phyloP scores from a whole-genome alignment of 2,113 vertebrate genomes.

The Odontophorus gujanensis region DNA sequence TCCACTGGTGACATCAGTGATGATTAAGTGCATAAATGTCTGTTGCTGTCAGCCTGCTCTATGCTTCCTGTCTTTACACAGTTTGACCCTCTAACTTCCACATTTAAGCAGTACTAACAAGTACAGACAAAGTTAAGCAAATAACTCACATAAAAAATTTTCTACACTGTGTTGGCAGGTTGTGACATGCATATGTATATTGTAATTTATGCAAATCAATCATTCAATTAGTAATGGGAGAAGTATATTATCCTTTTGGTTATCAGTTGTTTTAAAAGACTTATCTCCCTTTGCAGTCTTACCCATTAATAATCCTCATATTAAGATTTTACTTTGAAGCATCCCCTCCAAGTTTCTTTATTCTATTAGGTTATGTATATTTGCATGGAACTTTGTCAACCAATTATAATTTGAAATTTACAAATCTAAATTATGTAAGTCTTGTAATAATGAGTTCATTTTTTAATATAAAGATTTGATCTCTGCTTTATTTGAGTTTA shows the following conservation, averaged over 20 bases:
- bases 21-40: not conserved
- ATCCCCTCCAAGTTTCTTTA: conserved; percentile 1
- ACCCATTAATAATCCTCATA: not conserved
- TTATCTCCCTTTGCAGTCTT: not conserved
- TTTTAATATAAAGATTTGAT: conserved; percentile 48
- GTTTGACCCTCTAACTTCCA: not conserved
- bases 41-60: not conserved
- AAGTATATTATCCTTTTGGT: not conserved
- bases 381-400: conserved; percentile 48
- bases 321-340: conserved; percentile 40
- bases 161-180: not conserved
- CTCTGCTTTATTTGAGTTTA: conserved; percentile 29
- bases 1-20: not conserved
- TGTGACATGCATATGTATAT: not conserved
- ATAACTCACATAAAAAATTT: not conserved
- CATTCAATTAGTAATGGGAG: not conserved
- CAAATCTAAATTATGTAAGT: conserved; percentile 43
- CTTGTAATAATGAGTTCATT: conserved; percentile 18
- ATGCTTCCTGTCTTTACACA: not conserved
- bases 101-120: not conserved
- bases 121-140: not conserved
- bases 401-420: conserved; percentile 51
- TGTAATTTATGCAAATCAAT: not conserved
- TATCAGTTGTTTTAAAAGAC: not conserved
- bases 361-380: conserved; percentile 25